Percentiles rank a stretch among this genome's conserved stretches.
Evolutionary conservation across 2,113 vertebrate genomes (phyloP).

Genomic region (Oncorhynchus tshawytscha): DNA sequence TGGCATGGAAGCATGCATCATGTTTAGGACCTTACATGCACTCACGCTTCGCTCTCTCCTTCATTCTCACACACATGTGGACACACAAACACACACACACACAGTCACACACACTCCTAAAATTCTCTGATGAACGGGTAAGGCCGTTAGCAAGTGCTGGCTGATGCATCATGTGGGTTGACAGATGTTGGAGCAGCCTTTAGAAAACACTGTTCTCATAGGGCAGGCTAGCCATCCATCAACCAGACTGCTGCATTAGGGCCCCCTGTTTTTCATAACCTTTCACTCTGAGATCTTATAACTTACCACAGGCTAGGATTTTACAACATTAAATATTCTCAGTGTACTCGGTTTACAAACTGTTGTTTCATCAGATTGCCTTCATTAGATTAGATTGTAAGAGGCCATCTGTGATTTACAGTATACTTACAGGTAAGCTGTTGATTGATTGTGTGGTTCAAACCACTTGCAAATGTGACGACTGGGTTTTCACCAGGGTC

Average conservation of each 20-base stretch:
- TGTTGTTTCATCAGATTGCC: neutral
- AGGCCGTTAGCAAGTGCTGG: constrained; percentile 25
- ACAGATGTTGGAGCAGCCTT: constrained; percentile 49
- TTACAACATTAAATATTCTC: neutral
- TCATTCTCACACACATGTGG: neutral
- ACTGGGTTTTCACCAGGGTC: too few species aligned
- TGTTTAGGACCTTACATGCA: constrained; percentile 30
- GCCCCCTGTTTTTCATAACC: constrained; percentile 33
- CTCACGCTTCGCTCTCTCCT: neutral
- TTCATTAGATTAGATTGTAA: neutral
- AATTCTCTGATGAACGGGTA: constrained; percentile 45
- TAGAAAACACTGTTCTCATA: constrained; percentile 42
- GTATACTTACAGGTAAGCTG: neutral
- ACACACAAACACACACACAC: constrained; percentile 21
- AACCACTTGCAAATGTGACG: too few species aligned
- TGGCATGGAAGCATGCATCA: constrained; percentile 15
- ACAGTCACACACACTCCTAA: constrained; percentile 15
- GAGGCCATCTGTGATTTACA: neutral
- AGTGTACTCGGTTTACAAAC: neutral
- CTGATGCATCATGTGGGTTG: constrained; percentile 44
- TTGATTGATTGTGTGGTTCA: neutral
- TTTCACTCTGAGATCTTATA: constrained; percentile 23
- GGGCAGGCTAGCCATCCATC: constrained; percentile 40
- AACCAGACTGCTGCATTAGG: constrained; percentile 43
- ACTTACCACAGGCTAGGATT: constrained; percentile 14